Base-by-base conservation (phyloP, 1,140 invertebrate genomes). In the Temnothorax nylanderi region DNA sequence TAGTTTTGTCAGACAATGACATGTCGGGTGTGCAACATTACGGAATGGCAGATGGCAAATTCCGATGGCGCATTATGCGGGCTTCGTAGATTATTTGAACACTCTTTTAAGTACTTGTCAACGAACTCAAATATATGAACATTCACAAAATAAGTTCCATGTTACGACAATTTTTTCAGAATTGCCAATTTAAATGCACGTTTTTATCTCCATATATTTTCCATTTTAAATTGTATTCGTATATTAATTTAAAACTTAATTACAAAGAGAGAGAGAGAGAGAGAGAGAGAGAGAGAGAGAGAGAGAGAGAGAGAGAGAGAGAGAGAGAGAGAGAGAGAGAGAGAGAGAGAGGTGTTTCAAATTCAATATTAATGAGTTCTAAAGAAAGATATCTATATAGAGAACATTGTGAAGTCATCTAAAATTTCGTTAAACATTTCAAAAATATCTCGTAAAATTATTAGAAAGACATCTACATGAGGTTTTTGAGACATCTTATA, bases 41-140 rank as follows among this genome's bases (percentile, higher is more conserved):
- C n/a, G 34, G 8, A 69, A 56, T 21, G n/a, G 62, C 62, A 67
- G 47, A 67, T 67, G 49, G 64, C 10, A 44, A 80, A 80, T 80
- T 80, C n/a, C 18, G 44, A 65, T 65, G 62, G 26, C 47, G n/a
- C 21, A 41, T 67, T 69, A 69, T 81, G 21, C 34, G 77, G 18
- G 64, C n/a, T 26, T 54, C 4, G n/a, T 41, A 44, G 8, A 13
- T 81, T 69, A 80, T 49, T 69, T 69, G 13, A 34, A 69, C 56
- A 56, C 5, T 54, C 13, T 13, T 49, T 64, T 26, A 32, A 81
- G 16, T 58, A 71, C 26, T 71, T 34, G 11, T 34, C 16, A 44
- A 11, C 4, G 7, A 51, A 75, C 2, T 41, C 6, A 16, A 81
- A 13, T 71, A 26, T 18, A 58, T 56, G 16, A 81, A 71, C 13